Base-by-base conservation (phyloP, 2,797 vertebrate genomes). In the Rhodeus uyekii region DNA sequence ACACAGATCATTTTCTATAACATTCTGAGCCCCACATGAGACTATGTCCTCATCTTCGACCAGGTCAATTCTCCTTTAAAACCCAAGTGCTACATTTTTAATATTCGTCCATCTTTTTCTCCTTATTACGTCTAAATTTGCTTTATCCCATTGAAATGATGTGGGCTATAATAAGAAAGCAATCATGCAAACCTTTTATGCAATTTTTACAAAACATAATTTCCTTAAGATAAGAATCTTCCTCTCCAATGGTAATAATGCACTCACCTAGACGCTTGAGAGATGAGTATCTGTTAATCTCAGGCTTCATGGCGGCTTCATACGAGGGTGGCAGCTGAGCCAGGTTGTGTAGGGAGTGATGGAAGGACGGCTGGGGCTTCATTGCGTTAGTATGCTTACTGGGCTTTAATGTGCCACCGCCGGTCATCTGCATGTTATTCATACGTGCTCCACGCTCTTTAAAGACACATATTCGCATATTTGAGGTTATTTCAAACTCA, bases 271-370 rank as follows among this genome's bases (percentile, higher is more conserved):
- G 93, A 64, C 96, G 95, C 90, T 97, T 97, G 80, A 97, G 96
- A 1, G 96, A 97, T 78, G 96, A 96, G 88, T 97, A 97, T 91
- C 96, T 94, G 92, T 95, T 96, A 87, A 96, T 93, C 87, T 97
- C 96, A 0, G 96, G 95, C 86, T 97, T 97, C 92, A 96, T 93
- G 53, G 96, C 96, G 0, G 95, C 95, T 91, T 97, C 96, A 19
- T 97, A 97, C 55, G 96, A 97, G 0, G 97, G 96, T 3, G 96
- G 97, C 81, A 97, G 95, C 86, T 97, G 96, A 29, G 96, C 96
- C 86, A 97, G 95, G 91, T 97, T 97, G 93, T 97, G 96, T 87
- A 97, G 94, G 53, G 97, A 97, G 68, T 97, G 95, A 71, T 96
- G 96, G 89, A 96, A 97, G 84, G 96, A 92, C 38, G 97, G 95